A percentile compares a stretch with the other conserved stretches of the same genome.
Evolutionary conservation across 2,888 invertebrate genomes (phyloP).

Genomic region (Andrena trimmerana): DNA sequence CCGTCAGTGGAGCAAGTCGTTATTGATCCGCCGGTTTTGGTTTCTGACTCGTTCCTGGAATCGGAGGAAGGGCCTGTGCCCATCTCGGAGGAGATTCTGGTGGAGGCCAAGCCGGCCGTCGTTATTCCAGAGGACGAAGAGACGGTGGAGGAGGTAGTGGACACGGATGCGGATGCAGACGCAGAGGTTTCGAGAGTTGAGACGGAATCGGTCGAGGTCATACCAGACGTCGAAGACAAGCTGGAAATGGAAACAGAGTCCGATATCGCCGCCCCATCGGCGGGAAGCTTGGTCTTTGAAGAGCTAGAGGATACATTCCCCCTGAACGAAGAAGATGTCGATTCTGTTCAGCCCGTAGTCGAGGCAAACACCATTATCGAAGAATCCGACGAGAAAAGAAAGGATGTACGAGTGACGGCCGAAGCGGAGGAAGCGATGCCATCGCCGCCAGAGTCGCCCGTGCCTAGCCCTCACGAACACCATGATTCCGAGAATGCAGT

Average conservation of each 20-base stretch:
- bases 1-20: slow-evolving; percentile 40
- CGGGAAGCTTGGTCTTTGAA: slow-evolving; percentile 42
- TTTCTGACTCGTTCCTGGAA: slow-evolving; percentile 58
- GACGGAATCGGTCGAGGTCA: slow-evolving; percentile 19
- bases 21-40: not conserved
- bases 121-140: slow-evolving; percentile 73
- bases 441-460: slow-evolving; percentile 71
- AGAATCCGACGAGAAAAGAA: slow-evolving; percentile 9
- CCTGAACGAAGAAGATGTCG: slow-evolving; percentile 14
- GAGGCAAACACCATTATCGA: slow-evolving; percentile 25
- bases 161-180: slow-evolving; percentile 43
- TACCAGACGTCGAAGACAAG: slow-evolving; percentile 33
- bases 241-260: slow-evolving; percentile 34
- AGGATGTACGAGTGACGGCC: slow-evolving; percentile 19
- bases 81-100: slow-evolving; percentile 67
- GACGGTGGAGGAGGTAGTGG: slow-evolving; percentile 48
- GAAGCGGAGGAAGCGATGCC: slow-evolving; percentile 49
- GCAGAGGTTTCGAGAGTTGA: slow-evolving; percentile 6
- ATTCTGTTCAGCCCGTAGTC: not conserved
- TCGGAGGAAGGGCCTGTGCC: slow-evolving; percentile 78
- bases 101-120: slow-evolving; percentile 70
- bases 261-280: slow-evolving; percentile 30
- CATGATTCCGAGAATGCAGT: slow-evolving; percentile 15
- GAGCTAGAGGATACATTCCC: slow-evolving; percentile 28
- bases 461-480: slow-evolving; percentile 54